Evolutionary conservation across 1,140 invertebrate species (phyloP).

Genomic region (Conus ventricosus): DNA sequence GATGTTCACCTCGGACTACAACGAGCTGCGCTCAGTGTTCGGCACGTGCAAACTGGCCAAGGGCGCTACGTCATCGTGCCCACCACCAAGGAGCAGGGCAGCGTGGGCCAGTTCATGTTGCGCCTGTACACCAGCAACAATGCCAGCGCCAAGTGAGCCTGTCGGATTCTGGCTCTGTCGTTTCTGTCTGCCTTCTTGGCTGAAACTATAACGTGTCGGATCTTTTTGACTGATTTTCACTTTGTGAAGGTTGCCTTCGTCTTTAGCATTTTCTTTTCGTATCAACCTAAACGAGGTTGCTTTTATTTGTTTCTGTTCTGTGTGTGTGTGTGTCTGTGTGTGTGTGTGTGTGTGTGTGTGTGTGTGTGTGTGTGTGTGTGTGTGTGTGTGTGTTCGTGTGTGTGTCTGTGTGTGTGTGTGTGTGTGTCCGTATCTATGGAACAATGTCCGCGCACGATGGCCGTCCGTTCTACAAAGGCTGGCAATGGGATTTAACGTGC

Average conservation of each 20-base stretch:
- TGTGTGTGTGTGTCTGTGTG: not conserved
- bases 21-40: constrained; percentile 76
- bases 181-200: not conserved
- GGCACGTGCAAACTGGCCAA: constrained; percentile 67
- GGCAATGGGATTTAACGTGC: too few species aligned
- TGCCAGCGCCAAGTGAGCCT: constrained; percentile 40
- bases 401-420: not conserved
- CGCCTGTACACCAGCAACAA: constrained; percentile 76
- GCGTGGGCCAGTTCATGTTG: constrained; percentile 78
- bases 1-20: constrained; percentile 76
- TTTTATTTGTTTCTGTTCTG: not conserved
- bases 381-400: not conserved
- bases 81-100: constrained; percentile 77
- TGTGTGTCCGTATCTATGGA: not conserved
- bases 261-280: not conserved
- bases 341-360: not conserved
- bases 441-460: too few species aligned
- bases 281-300: not conserved
- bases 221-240: not conserved
- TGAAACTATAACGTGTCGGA: not conserved
- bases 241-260: not conserved
- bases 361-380: constrained; percentile 15
- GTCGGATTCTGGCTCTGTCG: constrained; percentile 40
- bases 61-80: constrained; percentile 80
- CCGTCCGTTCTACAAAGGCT: too few species aligned